Evolutionary conservation across 1,140 invertebrate species (phyloP), one percentile per base, ranked within the genome.

Genomic region (Copidosoma floridanum): DNA sequence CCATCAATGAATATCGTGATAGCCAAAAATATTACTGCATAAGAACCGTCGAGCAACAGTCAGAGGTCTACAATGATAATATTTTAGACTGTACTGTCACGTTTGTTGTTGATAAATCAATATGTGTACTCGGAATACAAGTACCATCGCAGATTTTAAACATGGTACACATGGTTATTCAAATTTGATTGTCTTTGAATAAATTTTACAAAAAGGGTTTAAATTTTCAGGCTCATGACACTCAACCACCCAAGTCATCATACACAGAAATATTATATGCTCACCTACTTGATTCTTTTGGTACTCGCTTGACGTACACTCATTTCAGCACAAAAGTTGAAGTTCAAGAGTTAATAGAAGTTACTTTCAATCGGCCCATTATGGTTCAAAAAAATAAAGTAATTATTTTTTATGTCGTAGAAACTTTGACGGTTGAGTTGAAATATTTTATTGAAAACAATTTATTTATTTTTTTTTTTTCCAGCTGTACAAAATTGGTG

Each of bases 251-350:
- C 65, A 60, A 60, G 47, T 47, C 44, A 12, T 51, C 60, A 1
- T 92, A 92, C 75, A 85, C 86, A 0, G 90, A 92, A 80, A 83
- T 91, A 53, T 81, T 92, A 27, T 91, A 91, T 70, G 89, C 89
- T 11, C 88, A 91, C 79, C 80, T 92, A 27, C 79, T 90, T 61
- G 89, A 92, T 77, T 85, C 85, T 24, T 88, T 89, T 71, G 88
- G 88, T 8, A 86, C 85, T 35, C 77, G 89, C 3, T 82, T 92
- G 56, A 90, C 89, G 1, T 91, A 91, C 71, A 91, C 89, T 8
- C 89, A 92, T 74, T 91, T 88, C 70, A 89, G 89, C 37, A 87
- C 85, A 57, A 85, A 88, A 63, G 89, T 72, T 23, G 69, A 65
- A 47, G 75, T 85, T 69, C 81, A 85, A 32, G 85, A 85, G 32